Conservation (phyloP, 2,113 vertebrate genomes). For the Spea bombifrons region DNA sequence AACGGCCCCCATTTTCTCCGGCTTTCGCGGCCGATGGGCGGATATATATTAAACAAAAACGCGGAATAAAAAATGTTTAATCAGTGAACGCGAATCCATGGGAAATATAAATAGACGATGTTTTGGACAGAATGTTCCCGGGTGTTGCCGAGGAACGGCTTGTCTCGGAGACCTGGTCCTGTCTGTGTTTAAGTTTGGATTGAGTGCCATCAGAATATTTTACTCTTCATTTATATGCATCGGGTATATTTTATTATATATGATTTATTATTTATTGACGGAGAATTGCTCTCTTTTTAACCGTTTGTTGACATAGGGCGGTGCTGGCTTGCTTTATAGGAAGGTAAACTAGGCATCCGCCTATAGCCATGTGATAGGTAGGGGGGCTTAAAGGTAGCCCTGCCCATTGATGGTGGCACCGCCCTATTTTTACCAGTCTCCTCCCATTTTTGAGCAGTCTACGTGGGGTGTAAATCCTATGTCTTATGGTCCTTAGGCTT, state of each 20-base stretch:
- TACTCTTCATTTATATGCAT: background rate
- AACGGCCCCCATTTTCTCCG: background rate
- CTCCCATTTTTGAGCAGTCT: no score
- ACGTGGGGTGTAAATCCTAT: no score
- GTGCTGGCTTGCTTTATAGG: no score
- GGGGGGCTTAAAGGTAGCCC: no score
- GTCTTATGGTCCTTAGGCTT: no score
- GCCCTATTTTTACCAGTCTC: no score
- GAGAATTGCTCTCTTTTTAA: no score
- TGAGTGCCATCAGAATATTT: background rate
- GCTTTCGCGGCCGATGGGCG: slow-evolving; percentile 4
- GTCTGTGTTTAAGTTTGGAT: background rate
- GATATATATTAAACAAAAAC: slow-evolving; percentile 22
- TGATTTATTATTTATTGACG: no score
- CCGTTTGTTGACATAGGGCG: no score
- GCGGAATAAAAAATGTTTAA: slow-evolving; percentile 25
- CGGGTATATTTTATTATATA: background rate
- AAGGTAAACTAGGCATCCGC: no score
- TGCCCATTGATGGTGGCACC: no score
- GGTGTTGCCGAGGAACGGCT: background rate
- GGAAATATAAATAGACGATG: slow-evolving; percentile 26
- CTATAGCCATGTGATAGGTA: no score
- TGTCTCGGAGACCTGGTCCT: background rate
- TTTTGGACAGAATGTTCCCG: slow-evolving; percentile 27
- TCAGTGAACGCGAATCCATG: slow-evolving; percentile 16